Evolutionary conservation across 1,140 invertebrate genomes (phyloP).

Genomic region (Bradynema listronoti): DNA sequence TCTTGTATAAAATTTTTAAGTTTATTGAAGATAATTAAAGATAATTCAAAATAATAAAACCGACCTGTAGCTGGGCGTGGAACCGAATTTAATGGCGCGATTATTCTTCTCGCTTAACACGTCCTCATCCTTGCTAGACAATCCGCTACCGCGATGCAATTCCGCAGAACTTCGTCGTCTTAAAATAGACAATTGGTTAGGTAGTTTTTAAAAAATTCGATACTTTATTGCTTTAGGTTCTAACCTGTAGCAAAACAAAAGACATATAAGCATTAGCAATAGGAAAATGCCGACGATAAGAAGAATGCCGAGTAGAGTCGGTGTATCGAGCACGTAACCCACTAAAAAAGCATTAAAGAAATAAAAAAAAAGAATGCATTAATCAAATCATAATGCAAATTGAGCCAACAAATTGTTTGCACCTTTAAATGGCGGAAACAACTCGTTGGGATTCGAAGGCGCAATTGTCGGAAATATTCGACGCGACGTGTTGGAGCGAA

Average conservation of each 20-base stretch:
- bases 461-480: slow-evolving; percentile 25
- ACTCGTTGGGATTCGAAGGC: not conserved
- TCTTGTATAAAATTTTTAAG: no score
- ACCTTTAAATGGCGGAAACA: slow-evolving; percentile 34
- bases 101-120: slow-evolving; percentile 31
- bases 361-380: no score
- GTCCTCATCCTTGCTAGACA: slow-evolving; percentile 35
- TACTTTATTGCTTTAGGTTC: not conserved
- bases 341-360: slow-evolving; percentile 13
- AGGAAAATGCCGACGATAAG: slow-evolving; percentile 44
- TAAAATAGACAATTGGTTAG: slow-evolving; percentile 13
- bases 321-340: slow-evolving; percentile 36
- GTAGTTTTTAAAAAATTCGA: not conserved
- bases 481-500: slow-evolving; percentile 34
- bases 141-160: not conserved
- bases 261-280: slow-evolving; percentile 47
- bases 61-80: slow-evolving; percentile 48
- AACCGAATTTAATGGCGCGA: slow-evolving; percentile 54
- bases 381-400: not conserved
- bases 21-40: no score
- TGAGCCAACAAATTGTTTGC: slow-evolving; percentile 4
- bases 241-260: slow-evolving; percentile 50
- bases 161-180: slow-evolving; percentile 28
- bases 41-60: slow-evolving; percentile 10
- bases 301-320: slow-evolving; percentile 49